Evolutionary conservation across 1,140 invertebrate species (phyloP).

Genomic region (Drosophila subobscura): DNA sequence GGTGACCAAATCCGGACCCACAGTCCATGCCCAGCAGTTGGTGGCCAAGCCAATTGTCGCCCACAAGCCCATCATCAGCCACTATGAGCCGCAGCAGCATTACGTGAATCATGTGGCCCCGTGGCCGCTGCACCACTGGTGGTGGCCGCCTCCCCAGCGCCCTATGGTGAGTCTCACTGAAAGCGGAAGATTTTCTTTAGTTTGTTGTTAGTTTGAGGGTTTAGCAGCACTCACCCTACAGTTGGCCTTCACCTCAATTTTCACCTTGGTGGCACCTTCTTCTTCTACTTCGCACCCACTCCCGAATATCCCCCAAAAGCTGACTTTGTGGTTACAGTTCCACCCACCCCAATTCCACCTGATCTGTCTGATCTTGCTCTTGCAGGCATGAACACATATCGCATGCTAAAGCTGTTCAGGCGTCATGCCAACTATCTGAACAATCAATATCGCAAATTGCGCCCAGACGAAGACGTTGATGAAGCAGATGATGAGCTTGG

Average conservation of each 20-base stretch:
- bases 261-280: constrained; percentile 16
- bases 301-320: not conserved
- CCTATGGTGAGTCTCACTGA: constrained; percentile 82
- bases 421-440: constrained; percentile 81
- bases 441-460: constrained; percentile 82
- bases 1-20: constrained; percentile 85
- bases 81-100: constrained; percentile 61
- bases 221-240: constrained; percentile 25
- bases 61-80: constrained; percentile 71
- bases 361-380: constrained; percentile 52
- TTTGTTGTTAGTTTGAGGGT: not conserved
- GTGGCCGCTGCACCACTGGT: constrained; percentile 71
- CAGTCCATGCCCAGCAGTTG: constrained; percentile 83
- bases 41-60: constrained; percentile 73
- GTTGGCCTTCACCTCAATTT: constrained; percentile 33
- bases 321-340: constrained; percentile 13
- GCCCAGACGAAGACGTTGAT: constrained; percentile 68
- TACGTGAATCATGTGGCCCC: constrained; percentile 64
- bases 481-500: constrained; percentile 28
- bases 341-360: constrained; percentile 40
- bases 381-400: constrained; percentile 82
- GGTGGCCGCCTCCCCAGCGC: constrained; percentile 77
- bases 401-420: constrained; percentile 80
- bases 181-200: not conserved
- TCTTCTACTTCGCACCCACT: constrained; percentile 10